Conservation (phyloP, 2,113 vertebrate genomes). For the Smithornis capensis region DNA sequence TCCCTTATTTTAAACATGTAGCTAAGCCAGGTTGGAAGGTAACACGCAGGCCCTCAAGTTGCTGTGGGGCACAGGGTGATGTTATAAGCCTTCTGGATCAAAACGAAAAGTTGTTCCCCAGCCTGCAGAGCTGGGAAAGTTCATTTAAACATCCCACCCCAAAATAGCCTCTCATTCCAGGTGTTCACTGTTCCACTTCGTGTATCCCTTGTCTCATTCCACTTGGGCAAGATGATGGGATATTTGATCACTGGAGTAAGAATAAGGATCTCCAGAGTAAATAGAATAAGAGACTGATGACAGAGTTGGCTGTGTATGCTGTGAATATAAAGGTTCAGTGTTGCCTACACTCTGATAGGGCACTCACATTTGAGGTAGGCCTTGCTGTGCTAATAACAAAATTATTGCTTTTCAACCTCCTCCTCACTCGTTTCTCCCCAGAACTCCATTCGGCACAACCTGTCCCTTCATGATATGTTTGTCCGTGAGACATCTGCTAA, state of each 20-base stretch:
- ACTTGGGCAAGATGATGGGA: neutral
- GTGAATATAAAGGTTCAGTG: neutral
- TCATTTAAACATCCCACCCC: neutral
- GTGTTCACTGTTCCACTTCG: neutral
- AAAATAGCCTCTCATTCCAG: neutral
- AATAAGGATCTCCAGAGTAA: neutral
- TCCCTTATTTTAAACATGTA: slow-evolving; percentile 91
- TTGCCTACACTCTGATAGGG: neutral
- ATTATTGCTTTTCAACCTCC: neutral
- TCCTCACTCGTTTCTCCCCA: slow-evolving; percentile 36
- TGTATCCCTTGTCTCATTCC: neutral
- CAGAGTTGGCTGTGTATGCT: neutral
- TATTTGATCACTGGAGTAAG: neutral
- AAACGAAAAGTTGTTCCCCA: neutral
- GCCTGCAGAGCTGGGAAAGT: neutral
- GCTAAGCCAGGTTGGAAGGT: slow-evolving; percentile 98
- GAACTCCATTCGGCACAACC: slow-evolving; percentile 97
- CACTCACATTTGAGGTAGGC: neutral
- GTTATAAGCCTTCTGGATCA: neutral
- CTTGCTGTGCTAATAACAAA: neutral
- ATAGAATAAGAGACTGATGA: neutral
- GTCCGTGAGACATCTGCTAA: slow-evolving; percentile 85
- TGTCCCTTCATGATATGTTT: slow-evolving; percentile 96
- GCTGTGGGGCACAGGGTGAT: neutral
- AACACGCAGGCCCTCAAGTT: neutral